Base-by-base conservation (phyloP, 2,113 vertebrate species). In the Psilopsiagon aurifrons region DNA sequence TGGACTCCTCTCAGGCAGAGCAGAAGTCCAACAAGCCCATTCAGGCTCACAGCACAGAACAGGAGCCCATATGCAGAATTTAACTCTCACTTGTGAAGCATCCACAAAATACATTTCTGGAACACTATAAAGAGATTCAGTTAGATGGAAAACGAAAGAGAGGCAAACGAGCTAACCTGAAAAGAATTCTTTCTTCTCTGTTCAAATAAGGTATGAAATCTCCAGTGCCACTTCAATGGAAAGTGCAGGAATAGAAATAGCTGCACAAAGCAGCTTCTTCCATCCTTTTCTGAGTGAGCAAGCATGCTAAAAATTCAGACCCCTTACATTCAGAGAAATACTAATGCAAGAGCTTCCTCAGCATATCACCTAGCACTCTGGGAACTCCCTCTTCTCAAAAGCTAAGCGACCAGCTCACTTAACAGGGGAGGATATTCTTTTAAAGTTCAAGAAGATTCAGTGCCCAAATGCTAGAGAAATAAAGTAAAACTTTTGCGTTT, bases 231-330 rank as follows among this genome's bases (percentile, higher is more conserved):
- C 80, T 69, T 79, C 86, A 88, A 92, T 28, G 17, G 27, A 81
- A 94, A 81, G 70, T 17, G 31, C 60, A 51, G 27, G 39, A 88
- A 86, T 33, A 89, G 81, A 92, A 94, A 90, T 24, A 86, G 39
- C 60, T 76, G 44, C 55, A 94, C 77, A 95, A 86, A 88, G 47
- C 69, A 82, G 51, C 62, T 82, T 88, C 76, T 74, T 75, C 82
- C 55, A 47, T n/a, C 37, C 68, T 86, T 86, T 88, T 78, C 73
- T 78, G 35, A 80, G 52, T 28, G 35, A 85, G 37, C 35, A 68
- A 82, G 46, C 22, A 87, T 23, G 13, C 63, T 90, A 93, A 90
- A 95, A 83, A 91, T 64, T 78, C 71, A 92, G 51, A 33, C 18
- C 63, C 70, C 73, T 81, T 93, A 37, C 18, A 74, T 57, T 88